Percentiles rank a stretch among this genome's conserved stretches.
Conservation (phyloP, 2,797 vertebrate species). For the Rousettus madagascariensis region DNA sequence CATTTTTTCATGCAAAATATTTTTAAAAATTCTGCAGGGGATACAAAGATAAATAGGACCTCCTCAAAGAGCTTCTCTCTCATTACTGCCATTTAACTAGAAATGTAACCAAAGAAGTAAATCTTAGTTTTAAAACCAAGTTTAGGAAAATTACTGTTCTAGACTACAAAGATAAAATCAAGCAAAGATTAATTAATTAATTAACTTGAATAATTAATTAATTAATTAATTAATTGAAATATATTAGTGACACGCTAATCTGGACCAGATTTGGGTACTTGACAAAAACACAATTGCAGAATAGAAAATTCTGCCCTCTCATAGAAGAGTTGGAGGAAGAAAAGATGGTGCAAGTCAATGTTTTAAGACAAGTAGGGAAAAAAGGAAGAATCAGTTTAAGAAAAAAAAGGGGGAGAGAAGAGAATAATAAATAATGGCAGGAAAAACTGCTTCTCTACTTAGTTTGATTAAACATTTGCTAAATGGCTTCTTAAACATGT, state of each 20-base stretch:
- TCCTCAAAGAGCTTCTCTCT: background rate
- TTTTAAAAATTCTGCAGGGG: background rate
- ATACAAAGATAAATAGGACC: background rate
- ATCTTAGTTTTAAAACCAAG: background rate
- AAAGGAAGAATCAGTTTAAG: background rate
- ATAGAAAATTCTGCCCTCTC: background rate
- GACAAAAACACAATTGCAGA: background rate
- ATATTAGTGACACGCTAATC: background rate
- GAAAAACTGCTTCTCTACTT: background rate
- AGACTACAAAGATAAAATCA: background rate
- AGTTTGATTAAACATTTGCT: background rate
- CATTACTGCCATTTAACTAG: background rate
- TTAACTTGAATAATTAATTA: too few species aligned
- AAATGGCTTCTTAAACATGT: background rate
- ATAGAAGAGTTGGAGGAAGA: background rate
- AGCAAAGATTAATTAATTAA: background rate
- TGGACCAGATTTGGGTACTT: background rate
- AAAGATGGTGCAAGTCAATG: background rate
- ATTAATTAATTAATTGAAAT: background rate
- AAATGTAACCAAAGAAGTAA: background rate
- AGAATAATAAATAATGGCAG: background rate
- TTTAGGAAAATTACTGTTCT: background rate
- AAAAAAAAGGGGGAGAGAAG: background rate
- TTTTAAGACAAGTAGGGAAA: constrained; percentile 6
- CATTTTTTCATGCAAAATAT: background rate